Conservation (phyloP, 1,140 invertebrate genomes). For the Aphelenchoides fujianensis region DNA sequence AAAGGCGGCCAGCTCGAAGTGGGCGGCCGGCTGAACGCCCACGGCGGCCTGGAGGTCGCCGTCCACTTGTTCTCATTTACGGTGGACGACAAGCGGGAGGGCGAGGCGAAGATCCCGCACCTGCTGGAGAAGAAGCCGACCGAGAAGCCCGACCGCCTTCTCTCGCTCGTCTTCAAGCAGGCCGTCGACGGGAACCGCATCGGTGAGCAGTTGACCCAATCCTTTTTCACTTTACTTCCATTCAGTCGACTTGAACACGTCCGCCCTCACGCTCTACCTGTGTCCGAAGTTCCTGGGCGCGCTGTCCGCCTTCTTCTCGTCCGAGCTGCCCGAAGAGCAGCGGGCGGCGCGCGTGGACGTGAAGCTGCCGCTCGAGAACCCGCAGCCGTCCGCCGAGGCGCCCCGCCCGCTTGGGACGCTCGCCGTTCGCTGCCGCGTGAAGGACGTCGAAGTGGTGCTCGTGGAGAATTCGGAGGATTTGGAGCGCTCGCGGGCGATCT, state of each 20-base stretch:
- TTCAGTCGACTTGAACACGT: slow-evolving; percentile 51
- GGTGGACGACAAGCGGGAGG: slow-evolving; percentile 55
- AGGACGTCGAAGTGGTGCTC: slow-evolving; percentile 87
- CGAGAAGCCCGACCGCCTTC: slow-evolving; percentile 23
- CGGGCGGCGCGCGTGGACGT: slow-evolving; percentile 2
- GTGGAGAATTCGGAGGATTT: slow-evolving; percentile 79
- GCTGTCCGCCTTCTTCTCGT: slow-evolving; percentile 52
- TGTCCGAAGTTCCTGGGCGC: slow-evolving; percentile 58
- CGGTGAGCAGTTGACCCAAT: slow-evolving; percentile 18
- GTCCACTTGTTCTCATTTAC: slow-evolving; percentile 55
- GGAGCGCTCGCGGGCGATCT: slow-evolving; percentile 79
- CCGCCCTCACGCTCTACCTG: slow-evolving; percentile 56
- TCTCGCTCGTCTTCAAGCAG: slow-evolving; percentile 33
- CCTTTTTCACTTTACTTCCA: slow-evolving; percentile 25
- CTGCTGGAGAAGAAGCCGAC: slow-evolving; percentile 56
- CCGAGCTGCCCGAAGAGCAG: slow-evolving; percentile 40
- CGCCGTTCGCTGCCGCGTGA: slow-evolving; percentile 75
- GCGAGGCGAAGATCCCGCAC: slow-evolving; percentile 44
- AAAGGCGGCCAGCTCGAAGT: too few relatives aligned
- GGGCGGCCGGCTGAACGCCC: too few relatives aligned
- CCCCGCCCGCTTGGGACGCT: slow-evolving; percentile 64
- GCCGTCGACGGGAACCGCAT: slow-evolving; percentile 38
- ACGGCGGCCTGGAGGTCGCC: too few relatives aligned
- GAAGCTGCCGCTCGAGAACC: slow-evolving; percentile 59
- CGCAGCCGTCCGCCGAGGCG: background rate